Evolutionary conservation across 2,113 vertebrate genomes (phyloP), one percentile per base, ranked within the genome.

Genomic region (Ameiurus melas): DNA sequence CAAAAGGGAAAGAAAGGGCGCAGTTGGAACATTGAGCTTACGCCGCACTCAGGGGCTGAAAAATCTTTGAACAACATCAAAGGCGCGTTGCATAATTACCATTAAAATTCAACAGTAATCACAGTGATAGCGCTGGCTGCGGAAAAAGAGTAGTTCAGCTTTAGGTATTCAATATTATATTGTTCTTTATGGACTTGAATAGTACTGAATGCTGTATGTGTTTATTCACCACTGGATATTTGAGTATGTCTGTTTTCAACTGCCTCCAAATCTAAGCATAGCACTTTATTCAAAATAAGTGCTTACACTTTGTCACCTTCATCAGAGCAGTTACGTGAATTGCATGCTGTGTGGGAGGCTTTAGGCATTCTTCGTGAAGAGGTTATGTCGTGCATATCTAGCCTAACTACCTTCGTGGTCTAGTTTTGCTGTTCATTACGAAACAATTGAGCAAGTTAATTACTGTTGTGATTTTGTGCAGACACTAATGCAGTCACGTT

Each of bases 61-160:
- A 82, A 87, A 86, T 89, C 89, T 89, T 87, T 85, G 75, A 92
- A 88, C 78, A 90, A 89, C 90, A 91, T 92, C 89, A 92, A 90
- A 91, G 90, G 71, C 64, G 13, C 9, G 64, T 89, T 90, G 84
- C 90, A 88, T 89, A 92, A 88, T 92, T 88, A 68, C 75, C 75
- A 83, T 92, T 89, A 82, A 83, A 89, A 90, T 91, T 91, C 90
- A 91, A 43, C 81, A 55, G 82, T 71, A 83, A 36, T 88, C 90
- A 89, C 71, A 73, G 80, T 58, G 55, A 82, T 39, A 39, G 60
- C 83, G 78, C 47, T 39, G 73, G 81, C 19, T 43, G 43, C 19
- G 25, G 78, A 70, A 60, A 87, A n/a, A 80, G 51, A 36, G 36
- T 39, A 60, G 57, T 60, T 60, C 60, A 62, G 30, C 80, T 82